These are phyloP conservation scores for Chromis chromis DNA, from an alignment of 2,797 vertebrate species.

Conservation along the genomic window DNA sequence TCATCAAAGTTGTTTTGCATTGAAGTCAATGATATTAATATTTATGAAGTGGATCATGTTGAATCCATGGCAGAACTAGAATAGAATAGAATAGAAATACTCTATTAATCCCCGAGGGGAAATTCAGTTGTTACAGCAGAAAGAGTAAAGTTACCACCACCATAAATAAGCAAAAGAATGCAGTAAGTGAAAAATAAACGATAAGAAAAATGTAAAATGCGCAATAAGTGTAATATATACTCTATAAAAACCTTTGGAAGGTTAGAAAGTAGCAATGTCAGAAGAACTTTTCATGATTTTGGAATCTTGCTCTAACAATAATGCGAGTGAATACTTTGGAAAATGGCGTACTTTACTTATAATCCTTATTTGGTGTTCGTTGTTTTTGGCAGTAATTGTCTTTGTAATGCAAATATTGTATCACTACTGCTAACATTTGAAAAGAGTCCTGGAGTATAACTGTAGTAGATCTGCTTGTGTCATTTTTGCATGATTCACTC, in stretches of 20 bases:
- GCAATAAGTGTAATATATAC: too few species aligned
- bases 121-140: not conserved
- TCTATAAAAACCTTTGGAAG: not conserved
- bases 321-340: not conserved
- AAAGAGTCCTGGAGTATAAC: not conserved
- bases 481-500: not conserved
- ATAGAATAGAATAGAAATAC: too few species aligned
- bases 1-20: not conserved
- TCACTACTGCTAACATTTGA: constrained; percentile 3
- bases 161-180: too few species aligned
- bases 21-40: not conserved
- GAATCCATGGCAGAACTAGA: not conserved
- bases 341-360: not conserved
- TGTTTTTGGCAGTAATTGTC: constrained; percentile 4
- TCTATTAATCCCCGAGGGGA: too few species aligned
- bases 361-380: not conserved
- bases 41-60: constrained; percentile 22
- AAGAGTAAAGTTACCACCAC: not conserved
- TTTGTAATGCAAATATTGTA: not conserved
- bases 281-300: not conserved
- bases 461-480: not conserved
- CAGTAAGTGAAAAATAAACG: too few species aligned
- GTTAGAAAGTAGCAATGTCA: not conserved
- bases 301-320: not conserved
- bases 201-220: too few species aligned